Conservation (phyloP, 2,888 invertebrate genomes). For the Diadegma fenestrale region DNA sequence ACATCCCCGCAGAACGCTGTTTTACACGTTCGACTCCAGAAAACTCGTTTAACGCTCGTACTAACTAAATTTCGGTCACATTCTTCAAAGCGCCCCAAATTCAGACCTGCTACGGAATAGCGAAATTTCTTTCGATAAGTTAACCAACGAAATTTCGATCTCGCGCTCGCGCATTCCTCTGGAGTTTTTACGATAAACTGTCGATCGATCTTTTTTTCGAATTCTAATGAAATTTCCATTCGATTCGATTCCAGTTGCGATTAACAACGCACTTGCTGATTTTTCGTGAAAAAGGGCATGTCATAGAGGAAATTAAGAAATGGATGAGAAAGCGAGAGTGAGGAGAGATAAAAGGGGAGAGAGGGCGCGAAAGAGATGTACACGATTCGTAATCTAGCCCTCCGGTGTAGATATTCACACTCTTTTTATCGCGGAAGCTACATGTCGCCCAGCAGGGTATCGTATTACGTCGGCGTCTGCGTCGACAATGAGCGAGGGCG, state of each 20-base stretch:
- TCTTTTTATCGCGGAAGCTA: slow-evolving; percentile 63
- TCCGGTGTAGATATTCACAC: slow-evolving; percentile 22
- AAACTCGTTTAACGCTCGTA: slow-evolving; percentile 66
- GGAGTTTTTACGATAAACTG: neutral
- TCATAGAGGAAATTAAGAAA: neutral
- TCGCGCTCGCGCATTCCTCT: neutral
- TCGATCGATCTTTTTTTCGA: too few relatives aligned
- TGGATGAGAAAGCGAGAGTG: neutral
- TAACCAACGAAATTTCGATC: neutral
- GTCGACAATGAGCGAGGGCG: slow-evolving; percentile 72
- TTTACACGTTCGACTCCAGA: slow-evolving; percentile 52
- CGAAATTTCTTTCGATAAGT: neutral
- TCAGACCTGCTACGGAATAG: neutral
- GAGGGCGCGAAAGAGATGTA: neutral
- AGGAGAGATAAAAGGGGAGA: neutral
- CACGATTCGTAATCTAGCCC: slow-evolving; percentile 33
- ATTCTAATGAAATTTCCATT: too few relatives aligned
- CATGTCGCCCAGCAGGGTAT: slow-evolving; percentile 53
- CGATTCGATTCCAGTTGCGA: too few relatives aligned
- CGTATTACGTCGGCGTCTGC: slow-evolving; percentile 65
- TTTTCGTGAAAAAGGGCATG: neutral
- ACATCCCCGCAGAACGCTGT: slow-evolving; percentile 59
- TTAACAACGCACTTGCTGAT: too few relatives aligned
- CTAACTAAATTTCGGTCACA: slow-evolving; percentile 50
- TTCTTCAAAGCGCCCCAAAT: neutral